Conservation (phyloP, 2,797 vertebrate genomes). For the Siniperca undulata region DNA sequence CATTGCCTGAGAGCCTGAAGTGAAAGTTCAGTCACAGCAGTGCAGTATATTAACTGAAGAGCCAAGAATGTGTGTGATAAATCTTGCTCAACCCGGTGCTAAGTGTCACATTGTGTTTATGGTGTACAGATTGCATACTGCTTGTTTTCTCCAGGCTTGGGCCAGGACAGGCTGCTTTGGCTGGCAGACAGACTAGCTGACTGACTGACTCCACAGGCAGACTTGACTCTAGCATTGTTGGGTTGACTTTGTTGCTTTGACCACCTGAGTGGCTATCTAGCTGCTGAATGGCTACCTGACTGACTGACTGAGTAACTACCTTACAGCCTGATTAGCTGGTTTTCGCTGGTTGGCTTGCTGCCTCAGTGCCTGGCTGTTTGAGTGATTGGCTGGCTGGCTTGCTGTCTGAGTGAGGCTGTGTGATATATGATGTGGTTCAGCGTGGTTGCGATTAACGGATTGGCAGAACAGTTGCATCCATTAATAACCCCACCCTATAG, state of each 20-base stretch:
- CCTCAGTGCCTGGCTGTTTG: conserved; percentile 71
- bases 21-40: conserved; percentile 66
- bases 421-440: conserved; percentile 82
- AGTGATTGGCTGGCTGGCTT: conserved; percentile 71
- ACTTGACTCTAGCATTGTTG: conserved; percentile 32
- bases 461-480: conserved; percentile 78
- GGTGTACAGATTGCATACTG: conserved; percentile 77
- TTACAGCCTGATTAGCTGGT: conserved; percentile 65
- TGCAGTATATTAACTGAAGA: conserved; percentile 61
- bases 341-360: conserved; percentile 67
- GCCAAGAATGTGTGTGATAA: conserved; percentile 75
- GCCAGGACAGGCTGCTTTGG: conserved; percentile 59
- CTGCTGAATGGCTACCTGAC: conserved; percentile 45
- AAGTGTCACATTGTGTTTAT: conserved; percentile 81
- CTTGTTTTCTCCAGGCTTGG: conserved; percentile 68
- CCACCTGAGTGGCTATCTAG: conserved; percentile 51
- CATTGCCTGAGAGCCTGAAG: conserved; percentile 61
- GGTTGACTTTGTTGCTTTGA: conserved; percentile 59
- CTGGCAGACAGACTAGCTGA: conserved; percentile 49
- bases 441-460: conserved; percentile 80
- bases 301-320: conserved; percentile 49
- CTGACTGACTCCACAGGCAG: conserved; percentile 38
- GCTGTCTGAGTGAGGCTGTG: conserved; percentile 73
- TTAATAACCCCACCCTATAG: conserved; percentile 79
- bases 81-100: conserved; percentile 73